A percentile compares a stretch with the other conserved stretches of the same genome.
phyloP scores from a whole-genome alignment of 2,113 vertebrate genomes.

The Apistogramma diplotaenia region DNA sequence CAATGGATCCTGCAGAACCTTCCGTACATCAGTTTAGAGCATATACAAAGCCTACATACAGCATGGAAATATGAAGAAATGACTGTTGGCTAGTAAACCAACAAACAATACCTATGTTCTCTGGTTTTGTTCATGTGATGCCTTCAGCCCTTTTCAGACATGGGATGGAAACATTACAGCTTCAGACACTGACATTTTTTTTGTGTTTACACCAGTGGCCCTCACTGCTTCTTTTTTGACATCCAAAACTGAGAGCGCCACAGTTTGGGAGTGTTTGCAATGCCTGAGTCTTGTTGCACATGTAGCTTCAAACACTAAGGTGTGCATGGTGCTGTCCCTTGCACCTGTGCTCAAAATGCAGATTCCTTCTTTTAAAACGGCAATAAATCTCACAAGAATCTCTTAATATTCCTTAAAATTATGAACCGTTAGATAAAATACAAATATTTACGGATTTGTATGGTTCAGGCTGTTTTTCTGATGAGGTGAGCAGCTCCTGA shows the following conservation, averaged over 20 bases:
- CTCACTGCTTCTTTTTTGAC: neutral
- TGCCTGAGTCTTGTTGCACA: neutral
- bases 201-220: neutral
- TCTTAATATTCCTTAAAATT: neutral
- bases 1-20: neutral
- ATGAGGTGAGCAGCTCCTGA: neutral
- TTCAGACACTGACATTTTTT: neutral
- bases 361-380: neutral
- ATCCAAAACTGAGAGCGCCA: no score
- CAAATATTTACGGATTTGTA: neutral
- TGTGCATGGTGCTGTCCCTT: neutral
- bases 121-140: neutral
- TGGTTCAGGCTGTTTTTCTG: neutral
- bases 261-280: neutral
- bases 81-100: neutral
- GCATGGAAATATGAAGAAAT: neutral
- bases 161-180: neutral
- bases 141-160: conserved; percentile 7
- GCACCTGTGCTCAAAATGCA: neutral
- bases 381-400: neutral
- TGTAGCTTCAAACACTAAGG: neutral
- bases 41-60: neutral
- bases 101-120: neutral
- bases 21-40: neutral
- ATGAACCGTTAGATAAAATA: neutral